Conservation (phyloP, 2,113 vertebrate species). For the Caretta caretta region DNA sequence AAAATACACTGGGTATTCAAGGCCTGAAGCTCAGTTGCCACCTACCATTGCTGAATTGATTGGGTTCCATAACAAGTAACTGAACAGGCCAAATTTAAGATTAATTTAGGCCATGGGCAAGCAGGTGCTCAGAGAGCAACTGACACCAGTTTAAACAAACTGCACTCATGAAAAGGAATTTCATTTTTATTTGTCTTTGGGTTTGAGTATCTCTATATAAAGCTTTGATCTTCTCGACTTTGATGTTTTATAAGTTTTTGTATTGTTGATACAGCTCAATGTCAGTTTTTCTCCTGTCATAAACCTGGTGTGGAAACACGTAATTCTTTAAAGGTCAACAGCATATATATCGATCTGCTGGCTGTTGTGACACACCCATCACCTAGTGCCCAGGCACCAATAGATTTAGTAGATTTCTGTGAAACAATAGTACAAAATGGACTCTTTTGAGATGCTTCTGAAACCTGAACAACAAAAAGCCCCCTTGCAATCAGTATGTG, state of each 20-base stretch:
- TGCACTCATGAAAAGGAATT: background rate
- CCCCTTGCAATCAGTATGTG: background rate
- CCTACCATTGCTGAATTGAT: background rate
- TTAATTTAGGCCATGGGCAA: background rate
- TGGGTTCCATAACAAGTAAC: background rate
- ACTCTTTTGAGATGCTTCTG: background rate
- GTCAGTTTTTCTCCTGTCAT: background rate
- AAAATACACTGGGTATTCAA: background rate
- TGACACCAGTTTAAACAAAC: background rate
- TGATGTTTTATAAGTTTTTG: accelerated
- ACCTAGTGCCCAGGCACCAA: background rate
- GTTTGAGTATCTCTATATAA: background rate
- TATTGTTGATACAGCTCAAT: background rate
- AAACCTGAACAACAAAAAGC: background rate
- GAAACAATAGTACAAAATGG: background rate
- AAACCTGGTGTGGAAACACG: background rate
- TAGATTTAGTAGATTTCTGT: background rate
- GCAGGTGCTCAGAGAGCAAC: background rate
- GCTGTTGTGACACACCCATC: background rate
- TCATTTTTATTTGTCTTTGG: background rate
- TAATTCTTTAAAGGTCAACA: background rate
- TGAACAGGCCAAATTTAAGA: background rate
- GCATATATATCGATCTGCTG: background rate
- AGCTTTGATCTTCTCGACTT: background rate
- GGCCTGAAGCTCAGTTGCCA: background rate